A percentile compares a stretch with the other conserved stretches of the same genome.
phyloP scores from a whole-genome alignment of 2,888 invertebrate genomes.

The Lagria hirta region DNA sequence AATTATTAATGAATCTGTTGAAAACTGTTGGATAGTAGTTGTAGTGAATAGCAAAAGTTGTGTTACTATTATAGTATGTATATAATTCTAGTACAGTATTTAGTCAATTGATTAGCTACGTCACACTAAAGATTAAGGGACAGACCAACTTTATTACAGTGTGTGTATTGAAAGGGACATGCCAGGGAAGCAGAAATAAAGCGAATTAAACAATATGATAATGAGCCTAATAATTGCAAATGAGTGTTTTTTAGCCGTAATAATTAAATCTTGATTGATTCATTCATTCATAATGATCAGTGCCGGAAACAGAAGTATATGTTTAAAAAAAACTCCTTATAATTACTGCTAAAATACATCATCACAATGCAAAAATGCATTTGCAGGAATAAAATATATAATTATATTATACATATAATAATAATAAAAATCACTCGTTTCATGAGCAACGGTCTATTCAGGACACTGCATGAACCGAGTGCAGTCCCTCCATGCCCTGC shows the following conservation, averaged over 20 bases:
- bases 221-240: constrained; percentile 48
- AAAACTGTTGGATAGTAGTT: too few relatives aligned
- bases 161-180: constrained; percentile 43
- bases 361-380: constrained; percentile 76
- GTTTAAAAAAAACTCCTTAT: constrained; percentile 52
- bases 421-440: constrained; percentile 51
- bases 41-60: constrained; percentile 39
- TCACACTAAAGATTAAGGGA: constrained; percentile 50
- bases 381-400: constrained; percentile 80
- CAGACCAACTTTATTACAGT: constrained; percentile 40
- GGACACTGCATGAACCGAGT: constrained; percentile 48
- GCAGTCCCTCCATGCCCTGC: constrained; percentile 48
- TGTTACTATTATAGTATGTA: constrained; percentile 40
- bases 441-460: constrained; percentile 46
- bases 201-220: constrained; percentile 35
- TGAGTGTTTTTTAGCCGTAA: constrained; percentile 53
- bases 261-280: constrained; percentile 42
- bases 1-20: too few relatives aligned
- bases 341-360: constrained; percentile 61
- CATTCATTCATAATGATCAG: constrained; percentile 32
- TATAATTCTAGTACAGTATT: constrained; percentile 43
- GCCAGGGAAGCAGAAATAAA: constrained; percentile 48
- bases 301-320: constrained; percentile 52
- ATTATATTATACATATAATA: constrained; percentile 58
- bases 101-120: constrained; percentile 49